phyloP scores from a whole-genome alignment of 2,888 invertebrate species.

The Drosophila trichaetosa region DNA sequence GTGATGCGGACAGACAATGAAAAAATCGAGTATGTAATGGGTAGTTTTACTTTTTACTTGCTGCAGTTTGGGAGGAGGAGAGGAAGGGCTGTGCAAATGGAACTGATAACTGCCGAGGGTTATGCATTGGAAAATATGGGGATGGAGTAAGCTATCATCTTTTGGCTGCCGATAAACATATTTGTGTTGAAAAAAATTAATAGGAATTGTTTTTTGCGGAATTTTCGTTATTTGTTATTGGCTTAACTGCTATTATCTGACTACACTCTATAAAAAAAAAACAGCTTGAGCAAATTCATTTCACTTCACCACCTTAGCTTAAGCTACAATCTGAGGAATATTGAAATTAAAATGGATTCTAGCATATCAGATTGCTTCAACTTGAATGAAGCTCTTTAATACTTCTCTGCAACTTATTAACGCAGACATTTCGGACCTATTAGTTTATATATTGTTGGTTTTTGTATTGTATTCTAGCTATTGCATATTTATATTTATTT shows the following conservation, averaged over 20 bases:
- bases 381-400: background rate
- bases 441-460: background rate
- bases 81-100: background rate
- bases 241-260: background rate
- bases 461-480: background rate
- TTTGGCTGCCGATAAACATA: background rate
- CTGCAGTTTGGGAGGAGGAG: slow-evolving; percentile 3
- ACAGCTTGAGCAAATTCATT: background rate
- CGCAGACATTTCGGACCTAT: background rate
- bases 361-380: background rate
- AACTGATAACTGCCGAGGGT: slow-evolving; percentile 6
- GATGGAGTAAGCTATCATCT: background rate
- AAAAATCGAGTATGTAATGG: slow-evolving; percentile 58
- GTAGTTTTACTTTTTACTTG: slow-evolving; percentile 46
- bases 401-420: background rate
- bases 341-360: background rate
- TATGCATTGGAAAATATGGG: background rate
- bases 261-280: background rate
- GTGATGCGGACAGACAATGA: slow-evolving; percentile 61
- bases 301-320: background rate
- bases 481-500: background rate
- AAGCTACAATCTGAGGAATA: background rate
- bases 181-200: slow-evolving; percentile 4
- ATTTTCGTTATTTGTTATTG: background rate
- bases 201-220: slow-evolving; percentile 6